phyloP scores from a whole-genome alignment of 2,113 vertebrate genomes.

The Hippocampus barbouri region DNA sequence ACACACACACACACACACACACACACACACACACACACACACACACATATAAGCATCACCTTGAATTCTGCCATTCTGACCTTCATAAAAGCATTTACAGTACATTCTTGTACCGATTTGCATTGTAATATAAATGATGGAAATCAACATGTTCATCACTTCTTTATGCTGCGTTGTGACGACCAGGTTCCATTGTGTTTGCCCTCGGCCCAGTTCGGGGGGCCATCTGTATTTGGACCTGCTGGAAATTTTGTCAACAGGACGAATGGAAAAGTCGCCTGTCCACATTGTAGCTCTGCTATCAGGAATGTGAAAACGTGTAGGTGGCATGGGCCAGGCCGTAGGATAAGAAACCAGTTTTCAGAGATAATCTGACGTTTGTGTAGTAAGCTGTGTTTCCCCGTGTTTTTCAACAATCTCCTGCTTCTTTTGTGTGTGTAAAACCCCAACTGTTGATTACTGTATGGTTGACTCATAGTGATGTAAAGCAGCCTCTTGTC shows the following conservation, averaged over 20 bases:
- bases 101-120: background rate
- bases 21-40: background rate
- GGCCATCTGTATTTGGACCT: conserved; percentile 48
- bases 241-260: conserved; percentile 28
- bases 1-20: background rate
- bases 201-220: conserved; percentile 44
- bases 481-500: background rate
- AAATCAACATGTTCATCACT: background rate
- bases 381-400: conserved; percentile 38
- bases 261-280: conserved; percentile 48
- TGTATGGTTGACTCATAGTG: conserved; percentile 1
- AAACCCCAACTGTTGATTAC: conserved; percentile 10
- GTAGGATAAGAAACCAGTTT: conserved; percentile 44
- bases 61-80: background rate
- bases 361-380: conserved; percentile 35
- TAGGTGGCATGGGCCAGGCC: conserved; percentile 42
- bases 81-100: background rate
- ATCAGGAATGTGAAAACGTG: conserved; percentile 35
- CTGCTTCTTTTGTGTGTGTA: conserved; percentile 8
- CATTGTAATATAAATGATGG: background rate
- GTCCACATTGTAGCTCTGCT: conserved; percentile 39
- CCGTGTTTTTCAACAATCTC: conserved; percentile 38
- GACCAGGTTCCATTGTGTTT: background rate
- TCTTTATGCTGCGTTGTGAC: background rate
- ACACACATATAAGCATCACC: background rate